phyloP scores from a whole-genome alignment of 2,888 invertebrate species.

The Crioceris asparagi region DNA sequence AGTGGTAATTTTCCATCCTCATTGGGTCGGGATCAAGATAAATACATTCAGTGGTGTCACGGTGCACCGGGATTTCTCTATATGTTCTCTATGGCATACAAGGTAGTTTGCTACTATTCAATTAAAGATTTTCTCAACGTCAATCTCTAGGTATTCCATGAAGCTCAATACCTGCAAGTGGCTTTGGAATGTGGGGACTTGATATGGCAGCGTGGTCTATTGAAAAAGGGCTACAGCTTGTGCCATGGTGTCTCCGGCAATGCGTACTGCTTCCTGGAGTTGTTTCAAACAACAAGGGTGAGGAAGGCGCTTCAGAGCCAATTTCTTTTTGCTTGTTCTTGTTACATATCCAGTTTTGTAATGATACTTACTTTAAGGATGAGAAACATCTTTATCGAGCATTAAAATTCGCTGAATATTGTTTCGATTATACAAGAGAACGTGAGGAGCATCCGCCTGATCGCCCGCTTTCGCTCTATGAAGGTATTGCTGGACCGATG shows the following conservation, averaged over 20 bases:
- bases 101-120: no score
- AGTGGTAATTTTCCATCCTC: constrained; percentile 74
- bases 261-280: constrained; percentile 67
- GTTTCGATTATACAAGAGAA: constrained; percentile 55
- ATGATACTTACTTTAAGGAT: constrained; percentile 42
- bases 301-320: constrained; percentile 9
- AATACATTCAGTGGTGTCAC: constrained; percentile 87
- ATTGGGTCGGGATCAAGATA: constrained; percentile 55
- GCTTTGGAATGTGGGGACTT: constrained; percentile 64
- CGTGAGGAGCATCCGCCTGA: constrained; percentile 65
- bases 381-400: constrained; percentile 63
- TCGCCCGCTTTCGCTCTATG: constrained; percentile 71
- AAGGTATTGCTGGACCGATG: constrained; percentile 69
- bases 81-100: constrained; percentile 54
- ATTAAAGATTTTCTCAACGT: constrained; percentile 2
- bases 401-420: constrained; percentile 72
- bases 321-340: not conserved
- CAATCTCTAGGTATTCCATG: constrained; percentile 50
- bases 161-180: constrained; percentile 55
- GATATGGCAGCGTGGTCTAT: constrained; percentile 70
- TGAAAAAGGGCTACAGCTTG: constrained; percentile 74
- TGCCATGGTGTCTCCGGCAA: constrained; percentile 87
- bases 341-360: not conserved
- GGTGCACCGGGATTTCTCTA: constrained; percentile 83
- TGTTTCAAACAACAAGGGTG: constrained; percentile 69